Evolutionary conservation across 2,113 vertebrate species (phyloP), one percentile per base, ranked within the genome.

Genomic region (Alexandromys fortis): DNA sequence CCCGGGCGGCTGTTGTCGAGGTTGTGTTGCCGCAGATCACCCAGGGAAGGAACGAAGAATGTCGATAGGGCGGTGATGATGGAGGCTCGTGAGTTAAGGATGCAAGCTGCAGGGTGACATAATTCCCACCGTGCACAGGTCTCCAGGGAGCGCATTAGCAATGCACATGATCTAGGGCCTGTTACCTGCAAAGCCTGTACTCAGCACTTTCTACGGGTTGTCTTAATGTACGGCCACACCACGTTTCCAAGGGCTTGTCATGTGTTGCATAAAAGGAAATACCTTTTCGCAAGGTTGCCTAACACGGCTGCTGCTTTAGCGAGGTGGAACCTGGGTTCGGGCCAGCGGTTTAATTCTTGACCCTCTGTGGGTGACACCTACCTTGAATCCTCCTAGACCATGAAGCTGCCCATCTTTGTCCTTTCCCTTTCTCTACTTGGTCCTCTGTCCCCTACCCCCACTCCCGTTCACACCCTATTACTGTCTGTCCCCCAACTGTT

Each of bases 221-320:
- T 79, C 83, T 79, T 33, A 7, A 70, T 63, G 73, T 30, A 95
- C 75, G 35, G 75, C 83, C 79, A 75, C 87, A 72, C 30, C 73
- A 65, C 17, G 8, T 91, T 87, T 7, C 10, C 1, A 49, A 68
- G 28, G 21, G 55, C 52, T 65, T 95, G 79, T 45, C n/a, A 10
- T 21, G 7, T 33, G 55, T 94, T 96, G 77, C 89, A 67, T 77
- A 26, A 91, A 91, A 86, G 52, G n/a, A 52, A 61, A 35, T 58
- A 58, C 58, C 82, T 77, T 76, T 75, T 77, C 17, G 12, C 5
- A 19, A 38, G 93, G 52, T 93, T 86, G 68, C 35, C 0, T 55
- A 77, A 58, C 65, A 45, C 0, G 2, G 67, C 52, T 28, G 35
- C 30, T 12, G 30, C 21, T 91, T 67, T 63, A 67, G 76, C 72